phyloP scores from a whole-genome alignment of 2,797 vertebrate genomes.

The Amazona finschi region DNA sequence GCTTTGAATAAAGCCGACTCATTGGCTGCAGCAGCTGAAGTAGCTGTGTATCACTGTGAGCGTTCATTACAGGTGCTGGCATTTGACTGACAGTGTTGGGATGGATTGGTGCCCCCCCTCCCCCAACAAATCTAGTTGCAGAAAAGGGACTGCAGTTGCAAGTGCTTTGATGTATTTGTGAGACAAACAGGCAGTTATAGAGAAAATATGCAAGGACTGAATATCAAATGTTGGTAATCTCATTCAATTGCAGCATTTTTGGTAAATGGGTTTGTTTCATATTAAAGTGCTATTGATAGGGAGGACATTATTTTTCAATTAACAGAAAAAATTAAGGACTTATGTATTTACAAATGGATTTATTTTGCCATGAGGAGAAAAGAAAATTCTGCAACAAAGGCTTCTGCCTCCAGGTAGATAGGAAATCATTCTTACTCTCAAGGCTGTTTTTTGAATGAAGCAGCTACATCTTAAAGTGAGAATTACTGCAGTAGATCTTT shows the following conservation, averaged over 20 bases:
- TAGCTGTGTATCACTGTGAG: background rate
- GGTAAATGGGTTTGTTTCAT: slow-evolving; percentile 24
- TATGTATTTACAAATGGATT: slow-evolving; percentile 24
- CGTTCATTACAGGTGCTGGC: background rate
- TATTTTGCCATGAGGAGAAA: background rate
- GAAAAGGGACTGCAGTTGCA: background rate
- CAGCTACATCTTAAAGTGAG: background rate
- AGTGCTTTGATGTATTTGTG: background rate
- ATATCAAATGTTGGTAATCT: slow-evolving; percentile 28
- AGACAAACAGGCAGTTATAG: slow-evolving; percentile 40
- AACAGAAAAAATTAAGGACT: slow-evolving; percentile 19
- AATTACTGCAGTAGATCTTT: slow-evolving; percentile 2
- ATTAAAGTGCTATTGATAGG: slow-evolving; percentile 46
- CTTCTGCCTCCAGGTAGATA: background rate
- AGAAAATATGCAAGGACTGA: slow-evolving; percentile 42
- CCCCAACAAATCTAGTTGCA: background rate
- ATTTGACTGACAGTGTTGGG: background rate
- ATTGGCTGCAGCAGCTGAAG: background rate
- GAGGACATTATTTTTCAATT: slow-evolving; percentile 50
- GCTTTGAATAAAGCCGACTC: background rate
- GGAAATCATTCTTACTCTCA: slow-evolving; percentile 4
- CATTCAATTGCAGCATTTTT: slow-evolving; percentile 39
- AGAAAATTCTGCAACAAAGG: slow-evolving; percentile 8
- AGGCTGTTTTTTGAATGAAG: background rate
- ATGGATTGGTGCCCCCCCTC: background rate